Conservation (phyloP, 2,113 vertebrate species). For the Brevimyrus niger region DNA sequence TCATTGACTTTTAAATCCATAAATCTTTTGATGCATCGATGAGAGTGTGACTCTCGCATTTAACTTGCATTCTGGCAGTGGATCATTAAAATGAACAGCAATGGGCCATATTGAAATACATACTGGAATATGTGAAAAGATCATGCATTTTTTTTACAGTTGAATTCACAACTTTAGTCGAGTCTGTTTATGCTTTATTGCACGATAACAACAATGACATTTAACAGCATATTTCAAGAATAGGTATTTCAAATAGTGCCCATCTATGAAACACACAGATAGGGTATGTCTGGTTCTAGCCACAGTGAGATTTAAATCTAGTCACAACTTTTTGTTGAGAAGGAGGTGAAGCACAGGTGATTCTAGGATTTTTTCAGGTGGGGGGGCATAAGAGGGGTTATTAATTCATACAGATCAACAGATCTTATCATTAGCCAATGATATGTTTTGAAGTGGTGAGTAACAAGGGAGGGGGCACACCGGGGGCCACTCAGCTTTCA, state of each 20-base stretch:
- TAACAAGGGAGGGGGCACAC: background rate
- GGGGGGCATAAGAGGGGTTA: background rate
- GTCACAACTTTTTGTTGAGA: background rate
- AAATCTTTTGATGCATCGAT: background rate
- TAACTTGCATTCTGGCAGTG: slow-evolving; percentile 39
- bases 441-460: background rate
- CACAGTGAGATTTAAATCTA: background rate
- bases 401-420: background rate
- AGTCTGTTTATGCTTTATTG: background rate
- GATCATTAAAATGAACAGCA: slow-evolving; percentile 61
- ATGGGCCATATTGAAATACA: slow-evolving; percentile 34
- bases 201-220: background rate
- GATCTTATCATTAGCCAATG: background rate
- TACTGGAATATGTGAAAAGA: background rate
- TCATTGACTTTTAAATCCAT: background rate
- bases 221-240: slow-evolving; percentile 3
- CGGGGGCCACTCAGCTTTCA: background rate
- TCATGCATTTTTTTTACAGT: background rate
- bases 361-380: background rate
- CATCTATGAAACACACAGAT: slow-evolving; percentile 6
- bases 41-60: background rate
- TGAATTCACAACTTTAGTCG: background rate
- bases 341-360: background rate
- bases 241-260: slow-evolving; percentile 13
- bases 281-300: background rate